phyloP scores from a whole-genome alignment of 2,113 vertebrate species.

The Aptenodytes forsteri region DNA sequence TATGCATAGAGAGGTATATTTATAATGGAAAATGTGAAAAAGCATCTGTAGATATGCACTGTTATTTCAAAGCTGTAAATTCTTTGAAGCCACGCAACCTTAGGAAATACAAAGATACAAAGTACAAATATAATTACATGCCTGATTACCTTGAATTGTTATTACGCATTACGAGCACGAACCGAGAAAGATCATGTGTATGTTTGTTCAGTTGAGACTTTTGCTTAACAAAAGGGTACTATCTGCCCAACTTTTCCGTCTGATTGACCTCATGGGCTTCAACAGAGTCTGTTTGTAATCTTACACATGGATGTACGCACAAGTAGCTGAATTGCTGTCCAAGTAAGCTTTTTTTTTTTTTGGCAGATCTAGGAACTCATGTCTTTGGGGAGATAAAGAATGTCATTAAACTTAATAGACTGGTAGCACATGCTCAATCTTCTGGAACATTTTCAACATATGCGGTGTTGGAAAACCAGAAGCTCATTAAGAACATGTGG shows the following conservation, averaged over 20 bases:
- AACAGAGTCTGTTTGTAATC: background rate
- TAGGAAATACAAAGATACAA: background rate
- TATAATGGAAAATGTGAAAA: background rate
- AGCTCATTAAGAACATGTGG: background rate
- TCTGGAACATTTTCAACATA: background rate
- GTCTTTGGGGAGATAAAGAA: background rate
- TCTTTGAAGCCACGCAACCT: background rate
- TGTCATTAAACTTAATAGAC: background rate
- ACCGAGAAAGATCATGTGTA: background rate
- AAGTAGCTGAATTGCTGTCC: background rate
- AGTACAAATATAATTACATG: background rate
- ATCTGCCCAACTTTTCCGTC: background rate
- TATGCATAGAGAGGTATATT: background rate
- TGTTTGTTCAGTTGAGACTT: background rate
- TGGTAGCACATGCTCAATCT: background rate
- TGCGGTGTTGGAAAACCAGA: background rate
- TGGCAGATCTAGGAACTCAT: background rate
- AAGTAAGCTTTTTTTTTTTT: background rate
- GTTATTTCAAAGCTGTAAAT: background rate
- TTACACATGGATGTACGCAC: background rate
- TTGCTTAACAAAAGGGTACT: background rate
- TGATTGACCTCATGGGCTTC: background rate
- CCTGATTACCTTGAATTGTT: background rate
- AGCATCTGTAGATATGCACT: background rate
- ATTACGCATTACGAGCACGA: background rate